A percentile compares a stretch with the other conserved stretches of the same genome.
These are phyloP conservation scores for Drosophila ambigua DNA, from an alignment of 1,140 invertebrate genomes.

Conservation along the genomic window DNA sequence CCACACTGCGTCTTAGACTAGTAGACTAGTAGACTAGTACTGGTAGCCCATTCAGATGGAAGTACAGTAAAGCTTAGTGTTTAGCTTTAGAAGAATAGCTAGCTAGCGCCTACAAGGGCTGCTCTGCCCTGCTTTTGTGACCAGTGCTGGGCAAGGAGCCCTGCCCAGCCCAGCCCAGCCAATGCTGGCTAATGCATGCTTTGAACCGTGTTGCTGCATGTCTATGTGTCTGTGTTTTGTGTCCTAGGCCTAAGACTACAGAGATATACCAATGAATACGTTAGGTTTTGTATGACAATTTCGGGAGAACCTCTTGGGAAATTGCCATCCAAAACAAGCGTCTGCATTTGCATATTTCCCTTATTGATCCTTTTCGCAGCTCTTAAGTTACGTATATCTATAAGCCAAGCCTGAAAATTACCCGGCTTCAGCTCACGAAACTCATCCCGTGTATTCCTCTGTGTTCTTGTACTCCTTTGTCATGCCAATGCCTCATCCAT, in stretches of 20 bases:
- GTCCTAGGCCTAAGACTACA: slow-evolving; percentile 50
- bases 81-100: slow-evolving; percentile 52
- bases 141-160: slow-evolving; percentile 57
- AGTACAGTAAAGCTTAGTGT: too few relatives aligned
- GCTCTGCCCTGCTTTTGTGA: slow-evolving; percentile 58
- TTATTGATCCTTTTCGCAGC: slow-evolving; percentile 68
- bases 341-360: slow-evolving; percentile 68
- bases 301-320: slow-evolving; percentile 17
- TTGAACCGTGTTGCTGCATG: slow-evolving; percentile 60
- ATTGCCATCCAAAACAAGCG: slow-evolving; percentile 64
- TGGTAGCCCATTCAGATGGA: slow-evolving; percentile 7
- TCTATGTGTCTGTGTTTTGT: slow-evolving; percentile 53
- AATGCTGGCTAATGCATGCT: slow-evolving; percentile 66
- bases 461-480: slow-evolving; percentile 70
- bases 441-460: slow-evolving; percentile 63
- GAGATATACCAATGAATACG: slow-evolving; percentile 70
- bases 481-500: slow-evolving; percentile 47
- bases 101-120: slow-evolving; percentile 33
- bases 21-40: slow-evolving; percentile 15
- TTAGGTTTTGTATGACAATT: slow-evolving; percentile 65
- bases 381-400: slow-evolving; percentile 67
- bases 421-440: slow-evolving; percentile 45
- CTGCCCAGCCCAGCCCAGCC: slow-evolving; percentile 8
- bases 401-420: slow-evolving; percentile 27
- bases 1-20: slow-evolving; percentile 52